These are phyloP conservation scores for Gymnarchus niloticus DNA, from an alignment of 2,113 vertebrate species.

Conservation along the genomic window DNA sequence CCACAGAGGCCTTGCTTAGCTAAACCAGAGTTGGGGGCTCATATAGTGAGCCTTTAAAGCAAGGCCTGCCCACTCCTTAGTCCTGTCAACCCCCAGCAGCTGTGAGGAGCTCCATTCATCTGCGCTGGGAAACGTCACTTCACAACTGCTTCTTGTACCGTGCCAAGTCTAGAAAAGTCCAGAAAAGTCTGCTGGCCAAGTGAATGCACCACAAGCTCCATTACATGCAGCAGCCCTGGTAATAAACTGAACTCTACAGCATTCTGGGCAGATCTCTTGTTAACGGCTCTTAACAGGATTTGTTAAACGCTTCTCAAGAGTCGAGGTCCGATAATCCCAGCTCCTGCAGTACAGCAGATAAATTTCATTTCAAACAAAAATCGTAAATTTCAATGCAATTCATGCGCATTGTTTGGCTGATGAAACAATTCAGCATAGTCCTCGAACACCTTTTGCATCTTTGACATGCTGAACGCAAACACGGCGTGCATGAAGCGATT, in stretches of 20 bases:
- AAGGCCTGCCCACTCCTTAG: constrained; percentile 36
- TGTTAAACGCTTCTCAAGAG: neutral
- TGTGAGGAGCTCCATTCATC: neutral
- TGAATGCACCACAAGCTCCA: neutral
- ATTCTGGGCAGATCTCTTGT: neutral
- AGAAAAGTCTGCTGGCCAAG: neutral
- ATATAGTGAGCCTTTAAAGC: constrained; percentile 39
- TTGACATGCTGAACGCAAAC: constrained; percentile 52
- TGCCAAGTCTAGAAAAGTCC: neutral
- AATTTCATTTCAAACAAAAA: neutral
- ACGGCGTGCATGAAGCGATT: constrained; percentile 53
- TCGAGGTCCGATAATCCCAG: no score
- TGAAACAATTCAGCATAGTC: constrained; percentile 46
- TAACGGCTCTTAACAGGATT: neutral
- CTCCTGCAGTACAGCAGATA: neutral
- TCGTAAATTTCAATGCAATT: neutral
- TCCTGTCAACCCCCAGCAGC: constrained; percentile 35
- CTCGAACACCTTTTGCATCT: constrained; percentile 54
- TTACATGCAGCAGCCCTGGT: neutral
- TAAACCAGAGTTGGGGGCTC: constrained; percentile 20
- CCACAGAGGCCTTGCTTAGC: neutral
- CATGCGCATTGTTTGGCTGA: constrained; percentile 38
- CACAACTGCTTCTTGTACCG: neutral
- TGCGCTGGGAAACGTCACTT: neutral
- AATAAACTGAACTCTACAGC: neutral